Evolutionary conservation across 2,113 vertebrate species (phyloP), one percentile per base, ranked within the genome.

Genomic region (Chamaea fasciata): DNA sequence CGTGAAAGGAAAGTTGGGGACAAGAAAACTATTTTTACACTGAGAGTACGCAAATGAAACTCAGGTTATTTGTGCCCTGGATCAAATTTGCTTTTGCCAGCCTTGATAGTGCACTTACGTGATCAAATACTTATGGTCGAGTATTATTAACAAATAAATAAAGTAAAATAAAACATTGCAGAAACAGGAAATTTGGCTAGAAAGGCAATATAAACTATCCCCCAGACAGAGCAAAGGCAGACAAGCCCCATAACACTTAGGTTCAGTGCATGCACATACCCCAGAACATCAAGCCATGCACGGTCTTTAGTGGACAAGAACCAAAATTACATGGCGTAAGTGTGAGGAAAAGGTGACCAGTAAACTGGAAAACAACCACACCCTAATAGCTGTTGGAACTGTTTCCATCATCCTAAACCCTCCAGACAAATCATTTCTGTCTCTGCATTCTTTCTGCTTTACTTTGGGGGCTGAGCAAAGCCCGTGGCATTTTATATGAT

Each of bases 71-170:
- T 41, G 15, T 59, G 15, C 33, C 21, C 33, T 46, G 56, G 18
- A 67, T 11, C 13, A 2, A 79, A 9, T 13, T 31, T 26, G 30
- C 27, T 67, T 79, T 17, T 53, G 8, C 23, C 41, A 75, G 24
- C 27, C 49, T 26, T 55, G 28, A 35, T 7, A 44, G 5, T 2
- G 16, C 10, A 4, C 23, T 55, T 57, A 42, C 2, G 6, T 0
- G 5, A 11, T 46, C 11, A 50, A 33, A 64, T 15, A 12, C 9
- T 33, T 46, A 15, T 2, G 3, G 17, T n/a, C 19, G 63, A n/a
- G 7, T 12, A 35, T 30, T 30, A 52, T 5, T 27, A 80, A 56
- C 22, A 81, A 49, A 49, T 49, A 13, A 24, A 24, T 49, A 49
- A 46, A 44, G 7, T 14, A 35, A 71, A 39, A 3, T 0, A 11